Evolutionary conservation across 2,888 invertebrate genomes (phyloP).

Genomic region (Euplexia lucipara): DNA sequence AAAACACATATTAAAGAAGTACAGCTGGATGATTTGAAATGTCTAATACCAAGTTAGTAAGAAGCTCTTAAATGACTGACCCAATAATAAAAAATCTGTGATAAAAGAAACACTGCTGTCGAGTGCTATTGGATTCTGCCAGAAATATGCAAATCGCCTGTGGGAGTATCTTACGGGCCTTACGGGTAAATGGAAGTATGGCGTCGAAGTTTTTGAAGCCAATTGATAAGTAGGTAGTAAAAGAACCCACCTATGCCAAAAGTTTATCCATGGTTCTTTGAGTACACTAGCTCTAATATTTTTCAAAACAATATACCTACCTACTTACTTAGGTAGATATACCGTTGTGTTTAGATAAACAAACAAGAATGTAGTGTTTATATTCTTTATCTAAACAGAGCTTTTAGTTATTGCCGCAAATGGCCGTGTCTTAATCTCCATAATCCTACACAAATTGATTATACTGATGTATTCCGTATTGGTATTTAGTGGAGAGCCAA

Average conservation of each 20-base stretch:
- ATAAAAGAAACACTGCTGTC: neutral
- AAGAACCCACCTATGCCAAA: slow-evolving; percentile 1
- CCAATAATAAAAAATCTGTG: neutral
- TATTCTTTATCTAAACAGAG: slow-evolving; percentile 19
- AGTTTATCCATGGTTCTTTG: slow-evolving; percentile 3
- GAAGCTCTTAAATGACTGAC: neutral
- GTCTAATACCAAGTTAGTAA: no score
- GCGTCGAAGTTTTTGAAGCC: neutral
- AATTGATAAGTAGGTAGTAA: neutral
- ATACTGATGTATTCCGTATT: slow-evolving; percentile 60
- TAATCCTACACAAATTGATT: slow-evolving; percentile 52
- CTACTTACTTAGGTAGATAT: no score
- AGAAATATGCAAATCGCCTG: neutral
- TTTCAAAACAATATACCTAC: slow-evolving; percentile 4
- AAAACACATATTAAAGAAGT: no score
- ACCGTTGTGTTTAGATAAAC: neutral
- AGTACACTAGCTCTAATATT: neutral
- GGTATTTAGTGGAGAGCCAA: slow-evolving; percentile 70
- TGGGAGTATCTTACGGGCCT: neutral
- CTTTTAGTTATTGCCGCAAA: slow-evolving; percentile 38
- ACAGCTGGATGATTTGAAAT: neutral
- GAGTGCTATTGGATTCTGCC: neutral
- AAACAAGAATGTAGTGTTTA: slow-evolving; percentile 8
- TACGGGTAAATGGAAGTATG: neutral
- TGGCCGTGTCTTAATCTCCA: slow-evolving; percentile 33